Conservation (phyloP, 2,797 vertebrate genomes). For the Coilia nasus region DNA sequence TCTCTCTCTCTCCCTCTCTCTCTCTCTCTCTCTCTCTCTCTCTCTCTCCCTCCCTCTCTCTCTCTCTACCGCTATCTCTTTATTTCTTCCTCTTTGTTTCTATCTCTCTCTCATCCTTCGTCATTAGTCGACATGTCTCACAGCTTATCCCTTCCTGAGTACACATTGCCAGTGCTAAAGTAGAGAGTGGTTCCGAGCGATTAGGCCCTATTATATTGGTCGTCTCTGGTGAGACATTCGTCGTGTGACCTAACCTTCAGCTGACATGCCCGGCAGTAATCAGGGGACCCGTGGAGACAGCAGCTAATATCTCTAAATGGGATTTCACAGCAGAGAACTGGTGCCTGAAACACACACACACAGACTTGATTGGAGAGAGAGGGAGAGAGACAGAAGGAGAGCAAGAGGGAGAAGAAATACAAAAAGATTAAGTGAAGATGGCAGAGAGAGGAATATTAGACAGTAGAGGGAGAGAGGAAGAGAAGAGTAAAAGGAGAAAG, state of each 20-base stretch:
- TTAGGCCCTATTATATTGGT: slow-evolving; percentile 9
- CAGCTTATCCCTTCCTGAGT: neutral
- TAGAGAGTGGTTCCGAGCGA: neutral
- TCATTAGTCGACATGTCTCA: neutral
- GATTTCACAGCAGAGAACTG: slow-evolving; percentile 7
- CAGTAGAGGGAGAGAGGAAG: neutral
- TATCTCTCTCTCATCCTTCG: neutral
- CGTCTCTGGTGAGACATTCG: neutral
- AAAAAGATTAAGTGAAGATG: neutral
- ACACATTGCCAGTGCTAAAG: neutral
- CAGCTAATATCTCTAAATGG: slow-evolving; percentile 18
- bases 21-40: neutral
- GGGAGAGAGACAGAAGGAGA: neutral
- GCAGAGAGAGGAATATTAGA: neutral
- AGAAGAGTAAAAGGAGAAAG: neutral
- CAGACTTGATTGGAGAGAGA: neutral
- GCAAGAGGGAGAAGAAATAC: neutral
- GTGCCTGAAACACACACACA: neutral
- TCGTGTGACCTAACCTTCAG: slow-evolving; percentile 14
- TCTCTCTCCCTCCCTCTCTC: neutral
- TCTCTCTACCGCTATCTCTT: neutral
- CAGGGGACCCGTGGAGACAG: neutral
- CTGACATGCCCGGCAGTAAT: neutral
- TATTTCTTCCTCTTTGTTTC: too few species aligned
- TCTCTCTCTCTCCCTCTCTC: too few species aligned